Base-by-base conservation (phyloP, 92 coral and sea anemone genomes). In the Heteractis magnifica region DNA sequence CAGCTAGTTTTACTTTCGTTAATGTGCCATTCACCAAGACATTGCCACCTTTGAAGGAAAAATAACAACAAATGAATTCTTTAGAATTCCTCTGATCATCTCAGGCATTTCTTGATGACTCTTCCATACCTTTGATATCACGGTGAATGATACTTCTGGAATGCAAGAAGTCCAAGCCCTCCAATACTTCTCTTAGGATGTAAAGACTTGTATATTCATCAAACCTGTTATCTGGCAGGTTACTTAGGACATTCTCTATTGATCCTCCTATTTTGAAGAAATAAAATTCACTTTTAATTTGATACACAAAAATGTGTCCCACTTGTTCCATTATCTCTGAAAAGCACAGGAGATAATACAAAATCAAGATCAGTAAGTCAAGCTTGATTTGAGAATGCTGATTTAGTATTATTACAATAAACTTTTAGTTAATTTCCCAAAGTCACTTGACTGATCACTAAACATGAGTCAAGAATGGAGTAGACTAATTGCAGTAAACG, bases 51-150 rank as follows among this genome's bases (percentile, higher is more conserved):
- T 18, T 18, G 6, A 62, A 51, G 60, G 44, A 68, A 70, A 75
- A 56, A 16, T 56, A 49, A 8, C 50, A 1, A 26, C n/a, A 56
- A 55, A 34, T 34, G 52, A 16, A 51, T 13, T 19, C 56, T 11
- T 52, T 19, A 16, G n/a, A 51, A 15, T 26, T 12, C 85, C 20
- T 20, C 10, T 7, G 52, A 21, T 9, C 44, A 62, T 59, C 51
- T 70, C 19, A 19, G 8, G 10, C 7, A 73, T 23, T 73, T 44
- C 13, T 73, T 44, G 26, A 18, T 44, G 13, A 16, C 52, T 55
- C 21, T 51, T 77, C 51, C 8, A 53, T 79, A 94, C 98, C 98
- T 79, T 92, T 92, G 14, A 94, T 48, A 65, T 94, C 98, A 3
- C 98, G 90, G 79, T 94, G 97, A 3, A 94, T 41, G 10, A 92